These are phyloP conservation scores for Diarsia rubi DNA, from an alignment of 2,888 invertebrate genomes.

Conservation along the genomic window DNA sequence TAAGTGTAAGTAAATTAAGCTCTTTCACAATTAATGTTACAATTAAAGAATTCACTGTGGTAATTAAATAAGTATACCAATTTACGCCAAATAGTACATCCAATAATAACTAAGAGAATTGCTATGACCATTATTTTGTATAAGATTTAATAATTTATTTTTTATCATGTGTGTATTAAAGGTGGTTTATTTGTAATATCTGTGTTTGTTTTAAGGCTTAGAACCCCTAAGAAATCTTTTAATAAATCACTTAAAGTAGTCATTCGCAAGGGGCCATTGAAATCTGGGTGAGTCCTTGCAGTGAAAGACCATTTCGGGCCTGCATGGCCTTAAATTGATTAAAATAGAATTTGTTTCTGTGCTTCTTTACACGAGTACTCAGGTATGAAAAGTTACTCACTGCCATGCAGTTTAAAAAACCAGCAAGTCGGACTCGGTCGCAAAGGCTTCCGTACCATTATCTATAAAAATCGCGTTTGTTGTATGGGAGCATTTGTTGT, in stretches of 20 bases:
- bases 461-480: too few relatives aligned
- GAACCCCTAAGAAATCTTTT: neutral
- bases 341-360: neutral
- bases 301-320: neutral
- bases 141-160: conserved; percentile 43
- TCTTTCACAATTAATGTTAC: neutral
- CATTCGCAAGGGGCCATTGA: neutral
- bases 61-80: conserved; percentile 5
- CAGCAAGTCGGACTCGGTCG: too few relatives aligned
- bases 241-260: neutral
- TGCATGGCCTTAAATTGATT: neutral
- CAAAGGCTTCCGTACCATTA: too few relatives aligned
- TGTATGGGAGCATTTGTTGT: too few relatives aligned
- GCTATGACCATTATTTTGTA: conserved; percentile 39
- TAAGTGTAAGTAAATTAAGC: neutral
- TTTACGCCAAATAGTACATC: conserved; percentile 45
- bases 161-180: conserved; percentile 47
- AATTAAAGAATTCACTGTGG: neutral
- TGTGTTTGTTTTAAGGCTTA: conserved; percentile 5
- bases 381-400: too few relatives aligned
- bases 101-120: conserved; percentile 16
- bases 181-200: conserved; percentile 23
- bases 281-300: neutral
- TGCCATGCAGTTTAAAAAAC: too few relatives aligned
- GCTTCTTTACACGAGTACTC: neutral